Conservation (phyloP, 2,888 invertebrate species). For the Mythimna albipuncta region DNA sequence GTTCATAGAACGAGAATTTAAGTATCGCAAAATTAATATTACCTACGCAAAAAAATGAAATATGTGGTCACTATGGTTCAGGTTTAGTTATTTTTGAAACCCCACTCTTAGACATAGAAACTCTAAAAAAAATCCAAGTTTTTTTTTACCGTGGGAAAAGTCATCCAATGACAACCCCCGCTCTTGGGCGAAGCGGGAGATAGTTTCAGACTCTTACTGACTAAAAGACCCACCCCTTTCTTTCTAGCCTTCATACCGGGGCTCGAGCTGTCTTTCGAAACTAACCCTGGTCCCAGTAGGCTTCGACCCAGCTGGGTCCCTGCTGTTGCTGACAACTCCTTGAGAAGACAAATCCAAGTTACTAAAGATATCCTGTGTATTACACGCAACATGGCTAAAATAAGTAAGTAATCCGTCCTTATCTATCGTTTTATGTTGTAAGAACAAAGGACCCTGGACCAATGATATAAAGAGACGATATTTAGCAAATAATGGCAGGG, state of each 20-base stretch:
- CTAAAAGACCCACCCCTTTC: no score
- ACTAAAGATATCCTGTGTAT: neutral
- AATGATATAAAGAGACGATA: slow-evolving; percentile 17
- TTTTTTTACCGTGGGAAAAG: no score
- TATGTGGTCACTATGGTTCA: no score
- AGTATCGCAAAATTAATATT: neutral
- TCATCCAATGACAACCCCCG: no score
- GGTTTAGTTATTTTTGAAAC: neutral
- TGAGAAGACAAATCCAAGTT: neutral
- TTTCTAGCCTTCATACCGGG: no score
- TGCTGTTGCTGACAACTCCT: no score
- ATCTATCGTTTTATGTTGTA: slow-evolving; percentile 21
- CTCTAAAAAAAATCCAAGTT: neutral
- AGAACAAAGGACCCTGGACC: slow-evolving; percentile 15
- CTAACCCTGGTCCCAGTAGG: no score
- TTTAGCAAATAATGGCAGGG: slow-evolving; percentile 11
- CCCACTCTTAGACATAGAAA: slow-evolving; percentile 2
- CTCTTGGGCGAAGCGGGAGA: no score
- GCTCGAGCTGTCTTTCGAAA: no score
- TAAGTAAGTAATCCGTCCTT: slow-evolving; percentile 20
- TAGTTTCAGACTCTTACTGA: no score
- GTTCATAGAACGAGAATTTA: neutral
- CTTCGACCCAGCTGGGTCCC: no score
- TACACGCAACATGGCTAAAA: slow-evolving; percentile 6
- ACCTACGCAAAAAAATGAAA: neutral